phyloP scores from a whole-genome alignment of 35 echinoderm and acorn worm species.

The Lytechinus variegatus region DNA sequence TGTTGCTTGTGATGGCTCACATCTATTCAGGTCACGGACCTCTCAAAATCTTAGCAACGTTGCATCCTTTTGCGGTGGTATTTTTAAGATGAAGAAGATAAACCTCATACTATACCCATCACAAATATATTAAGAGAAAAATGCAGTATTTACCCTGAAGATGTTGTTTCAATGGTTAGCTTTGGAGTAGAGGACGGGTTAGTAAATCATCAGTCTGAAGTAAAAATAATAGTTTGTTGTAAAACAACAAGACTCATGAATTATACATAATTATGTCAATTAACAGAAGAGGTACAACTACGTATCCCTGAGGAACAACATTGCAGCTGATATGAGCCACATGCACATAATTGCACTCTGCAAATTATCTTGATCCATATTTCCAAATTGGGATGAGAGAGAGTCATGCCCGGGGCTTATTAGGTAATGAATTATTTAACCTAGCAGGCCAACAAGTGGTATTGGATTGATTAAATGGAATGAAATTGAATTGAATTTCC shows the following conservation, averaged over 20 bases:
- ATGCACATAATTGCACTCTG: background rate
- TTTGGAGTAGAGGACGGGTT: too few species aligned
- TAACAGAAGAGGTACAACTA: background rate
- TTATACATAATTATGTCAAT: background rate
- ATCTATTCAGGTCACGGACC: background rate
- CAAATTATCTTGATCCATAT: background rate
- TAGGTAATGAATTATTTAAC: conserved; percentile 7
- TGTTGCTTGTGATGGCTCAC: background rate
- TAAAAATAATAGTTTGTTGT: background rate
- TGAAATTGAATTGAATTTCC: conserved; percentile 1
- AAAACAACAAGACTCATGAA: background rate
- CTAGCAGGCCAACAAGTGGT: background rate
- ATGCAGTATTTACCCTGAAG: background rate
- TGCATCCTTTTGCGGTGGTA: background rate
- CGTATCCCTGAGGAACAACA: background rate
- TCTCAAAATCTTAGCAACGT: background rate
- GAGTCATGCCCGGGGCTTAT: conserved; percentile 16
- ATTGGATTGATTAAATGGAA: background rate
- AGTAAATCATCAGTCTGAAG: too few species aligned
- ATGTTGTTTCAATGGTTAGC: background rate
- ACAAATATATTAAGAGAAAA: background rate
- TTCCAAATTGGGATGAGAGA: background rate
- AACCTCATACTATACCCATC: background rate
- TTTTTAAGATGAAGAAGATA: background rate
- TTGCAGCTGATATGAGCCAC: background rate